A percentile compares a stretch with the other conserved stretches of the same genome.
phyloP scores from a whole-genome alignment of 53 echinoderm and acorn worm species.

The Holothuria scabra region DNA sequence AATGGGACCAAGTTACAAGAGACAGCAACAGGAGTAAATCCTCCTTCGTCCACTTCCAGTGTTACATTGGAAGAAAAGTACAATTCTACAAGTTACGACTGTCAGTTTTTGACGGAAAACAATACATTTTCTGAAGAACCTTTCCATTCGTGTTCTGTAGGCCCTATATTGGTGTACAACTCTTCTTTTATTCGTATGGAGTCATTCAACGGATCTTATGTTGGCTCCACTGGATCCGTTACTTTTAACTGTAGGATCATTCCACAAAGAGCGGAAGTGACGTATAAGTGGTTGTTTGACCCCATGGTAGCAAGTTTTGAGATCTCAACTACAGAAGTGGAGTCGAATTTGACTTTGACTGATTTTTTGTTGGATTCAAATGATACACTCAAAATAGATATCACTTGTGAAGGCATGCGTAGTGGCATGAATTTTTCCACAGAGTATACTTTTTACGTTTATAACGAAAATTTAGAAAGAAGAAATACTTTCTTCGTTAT shows the following conservation, averaged over 20 bases:
- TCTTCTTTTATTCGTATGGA: not conserved
- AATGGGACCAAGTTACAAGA: too few species aligned
- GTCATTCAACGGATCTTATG: not conserved
- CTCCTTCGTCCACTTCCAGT: not conserved
- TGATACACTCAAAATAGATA: not conserved
- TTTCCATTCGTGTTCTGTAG: not conserved
- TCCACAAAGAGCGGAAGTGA: not conserved
- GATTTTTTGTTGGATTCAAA: not conserved
- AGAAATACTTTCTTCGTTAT: too few species aligned
- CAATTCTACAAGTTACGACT: constrained; percentile 1
- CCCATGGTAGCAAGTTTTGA: not conserved
- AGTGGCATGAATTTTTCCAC: not conserved
- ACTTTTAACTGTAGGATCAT: not conserved
- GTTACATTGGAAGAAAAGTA: not conserved
- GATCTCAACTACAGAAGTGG: not conserved
- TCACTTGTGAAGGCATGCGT: not conserved
- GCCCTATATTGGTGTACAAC: constrained; percentile 5
- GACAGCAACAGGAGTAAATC: too few species aligned
- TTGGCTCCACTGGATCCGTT: not conserved
- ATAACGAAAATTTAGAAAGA: too few species aligned
- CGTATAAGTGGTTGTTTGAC: not conserved
- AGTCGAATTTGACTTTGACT: not conserved
- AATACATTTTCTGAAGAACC: not conserved
- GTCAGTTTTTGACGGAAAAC: not conserved
- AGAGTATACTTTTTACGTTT: not conserved